Evolutionary conservation across 92 coral and sea anemone species (phyloP), one percentile per base, ranked within the genome.

Genomic region (Siderastrea radians): DNA sequence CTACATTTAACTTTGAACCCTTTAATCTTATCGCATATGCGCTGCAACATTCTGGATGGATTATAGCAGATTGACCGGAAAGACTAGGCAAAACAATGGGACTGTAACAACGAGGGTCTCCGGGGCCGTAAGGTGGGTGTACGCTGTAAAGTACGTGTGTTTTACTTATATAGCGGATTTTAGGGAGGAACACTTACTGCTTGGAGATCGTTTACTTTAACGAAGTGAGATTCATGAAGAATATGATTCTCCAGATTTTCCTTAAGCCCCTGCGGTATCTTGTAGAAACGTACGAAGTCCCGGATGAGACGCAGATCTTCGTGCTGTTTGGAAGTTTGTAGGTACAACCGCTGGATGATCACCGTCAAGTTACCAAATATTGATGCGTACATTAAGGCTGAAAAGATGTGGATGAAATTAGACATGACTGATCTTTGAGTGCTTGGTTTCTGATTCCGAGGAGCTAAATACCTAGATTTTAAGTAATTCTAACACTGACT

Each of bases 341-440:
- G 73, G 84, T 93, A 95, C 4, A 95, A 91, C 72, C 98, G 84
- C 80, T 95, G 98, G 76, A 95, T 93, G 55, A 95, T 93, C 55
- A 95, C 98, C 57, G 98, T 93, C 87, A 95, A 85, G 81, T 95
- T 95, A 50, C 98, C 98, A 86, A 95, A 95, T 77, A 95, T 93
- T 57, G 96, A 90, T 8, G 98, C 98, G 66, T 90, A 95, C 94
- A 95, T 95, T 78, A 95, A 62, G 60, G 98, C 98, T 95, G 65
- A 5, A 57, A 82, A 45, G 13, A 70, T 6, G 53, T 1, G 26
- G 15, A 12, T 2, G 7, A 64, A 0, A 46, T 26, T 26, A 45
- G 7, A 4, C 6, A 45, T 13, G 49, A 46, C 26, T 50, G 13
- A 45, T 71, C 19, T 16, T 38, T 26, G 38, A 26, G 38, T 26